Conservation (phyloP, 2,888 invertebrate genomes). For the Cephus spinipes region DNA sequence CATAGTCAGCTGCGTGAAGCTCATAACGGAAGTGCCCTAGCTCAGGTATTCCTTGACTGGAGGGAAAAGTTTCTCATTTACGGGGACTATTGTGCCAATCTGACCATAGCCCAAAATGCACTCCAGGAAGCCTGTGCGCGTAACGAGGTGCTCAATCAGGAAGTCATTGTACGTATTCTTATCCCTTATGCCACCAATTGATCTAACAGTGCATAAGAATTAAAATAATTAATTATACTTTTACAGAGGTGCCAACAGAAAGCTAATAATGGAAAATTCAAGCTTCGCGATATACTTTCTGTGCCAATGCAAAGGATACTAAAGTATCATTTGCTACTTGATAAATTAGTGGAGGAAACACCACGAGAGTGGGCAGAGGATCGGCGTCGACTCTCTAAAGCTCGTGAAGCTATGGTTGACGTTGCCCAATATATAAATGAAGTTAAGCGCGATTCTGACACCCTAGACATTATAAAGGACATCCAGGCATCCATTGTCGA, state of each 20-base stretch:
- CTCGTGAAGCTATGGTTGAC: constrained; percentile 96
- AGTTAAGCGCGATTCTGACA: constrained; percentile 96
- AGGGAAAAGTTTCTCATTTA: constrained; percentile 92
- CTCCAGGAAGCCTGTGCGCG: constrained; percentile 82
- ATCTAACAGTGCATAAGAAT: background rate
- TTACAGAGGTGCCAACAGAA: constrained; percentile 90
- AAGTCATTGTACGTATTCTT: constrained; percentile 73
- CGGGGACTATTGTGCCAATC: constrained; percentile 95
- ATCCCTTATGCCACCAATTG: background rate
- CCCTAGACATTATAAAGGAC: constrained; percentile 88
- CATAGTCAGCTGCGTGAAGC: constrained; percentile 84
- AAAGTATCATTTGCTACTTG: constrained; percentile 94
- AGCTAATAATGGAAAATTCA: constrained; percentile 94
- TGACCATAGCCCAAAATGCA: constrained; percentile 88
- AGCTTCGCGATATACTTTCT: constrained; percentile 93
- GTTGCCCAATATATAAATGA: constrained; percentile 98
- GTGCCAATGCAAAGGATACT: constrained; percentile 99
- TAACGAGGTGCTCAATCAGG: constrained; percentile 75
- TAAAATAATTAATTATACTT: constrained; percentile 22
- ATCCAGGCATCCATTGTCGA: constrained; percentile 88
- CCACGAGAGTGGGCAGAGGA: constrained; percentile 89
- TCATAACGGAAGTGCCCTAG: constrained; percentile 70
- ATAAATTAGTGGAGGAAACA: constrained; percentile 89
- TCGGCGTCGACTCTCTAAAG: constrained; percentile 82
- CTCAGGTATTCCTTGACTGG: constrained; percentile 89